Conservation (phyloP, 2,113 vertebrate species). For the Gracilinanus agilis region DNA sequence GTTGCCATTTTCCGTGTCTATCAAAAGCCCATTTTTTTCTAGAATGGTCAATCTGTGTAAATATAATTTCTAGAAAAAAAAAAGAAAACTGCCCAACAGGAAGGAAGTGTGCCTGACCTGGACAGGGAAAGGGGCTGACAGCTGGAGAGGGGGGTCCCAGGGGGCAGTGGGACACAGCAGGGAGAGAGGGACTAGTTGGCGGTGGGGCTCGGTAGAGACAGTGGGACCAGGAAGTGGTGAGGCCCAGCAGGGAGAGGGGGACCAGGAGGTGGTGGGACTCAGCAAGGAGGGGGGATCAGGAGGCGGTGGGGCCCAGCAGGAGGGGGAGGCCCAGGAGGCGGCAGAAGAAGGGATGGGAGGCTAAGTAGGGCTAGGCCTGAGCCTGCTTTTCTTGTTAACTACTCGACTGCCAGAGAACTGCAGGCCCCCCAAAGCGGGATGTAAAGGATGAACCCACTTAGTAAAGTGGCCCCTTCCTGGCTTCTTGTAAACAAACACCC, state of each 20-base stretch:
- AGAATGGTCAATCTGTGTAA: not conserved
- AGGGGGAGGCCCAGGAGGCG: not conserved
- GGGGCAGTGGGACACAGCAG: not conserved
- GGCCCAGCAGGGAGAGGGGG: not conserved
- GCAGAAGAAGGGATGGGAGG: constrained; percentile 16
- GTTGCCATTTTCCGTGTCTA: not conserved
- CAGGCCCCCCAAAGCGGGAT: not conserved
- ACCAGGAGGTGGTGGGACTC: not conserved
- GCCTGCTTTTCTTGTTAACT: constrained; percentile 22
- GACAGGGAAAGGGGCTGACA: not conserved
- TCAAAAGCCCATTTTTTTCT: not conserved
- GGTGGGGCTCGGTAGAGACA: not conserved
- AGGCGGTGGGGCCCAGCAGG: not conserved
- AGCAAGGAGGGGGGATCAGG: not conserved
- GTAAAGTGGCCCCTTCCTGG: constrained; percentile 52
- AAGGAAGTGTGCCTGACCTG: not conserved
- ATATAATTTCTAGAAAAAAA: not conserved
- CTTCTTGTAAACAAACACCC: constrained; percentile 55
- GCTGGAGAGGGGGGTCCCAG: not conserved
- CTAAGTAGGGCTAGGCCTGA: not conserved
- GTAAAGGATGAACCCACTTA: constrained; percentile 34
- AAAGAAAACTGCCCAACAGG: not conserved
- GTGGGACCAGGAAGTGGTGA: not conserved
- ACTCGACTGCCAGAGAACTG: constrained; percentile 41
- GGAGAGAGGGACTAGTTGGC: not conserved